A percentile compares a stretch with the other conserved stretches of the same genome.
phyloP scores from a whole-genome alignment of 2,888 invertebrate genomes.

The Spilarctia lutea region DNA sequence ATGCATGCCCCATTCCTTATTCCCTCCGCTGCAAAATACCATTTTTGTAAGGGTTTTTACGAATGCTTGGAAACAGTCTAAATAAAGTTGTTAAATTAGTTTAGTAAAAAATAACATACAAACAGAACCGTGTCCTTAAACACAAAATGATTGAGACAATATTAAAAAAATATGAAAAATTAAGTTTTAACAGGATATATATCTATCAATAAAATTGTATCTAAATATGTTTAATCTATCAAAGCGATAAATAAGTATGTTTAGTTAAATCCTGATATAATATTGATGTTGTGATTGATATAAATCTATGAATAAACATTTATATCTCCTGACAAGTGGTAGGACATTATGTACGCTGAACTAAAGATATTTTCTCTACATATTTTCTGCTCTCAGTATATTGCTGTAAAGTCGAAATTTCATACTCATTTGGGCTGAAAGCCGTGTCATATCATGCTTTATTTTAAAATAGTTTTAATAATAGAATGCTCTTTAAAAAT shows the following conservation, averaged over 20 bases:
- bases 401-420: too few species aligned
- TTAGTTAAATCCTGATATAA: background rate
- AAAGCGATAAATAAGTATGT: background rate
- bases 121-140: background rate
- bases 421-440: background rate
- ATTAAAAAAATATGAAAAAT: background rate
- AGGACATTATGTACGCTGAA: background rate
- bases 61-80: background rate
- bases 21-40: background rate
- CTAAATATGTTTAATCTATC: too few species aligned
- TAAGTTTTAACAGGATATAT: background rate
- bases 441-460: background rate
- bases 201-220: background rate
- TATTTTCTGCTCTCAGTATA: background rate
- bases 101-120: background rate
- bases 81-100: background rate
- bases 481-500: background rate
- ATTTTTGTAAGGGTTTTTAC: background rate
- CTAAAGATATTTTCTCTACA: background rate
- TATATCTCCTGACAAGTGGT: background rate
- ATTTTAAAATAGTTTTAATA: background rate
- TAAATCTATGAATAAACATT: background rate
- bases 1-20: background rate
- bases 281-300: too few species aligned
- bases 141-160: background rate